Percentiles rank a stretch among this genome's conserved stretches.
Evolutionary conservation across 2,797 vertebrate species (phyloP).

Genomic region (Siniperca undulata): DNA sequence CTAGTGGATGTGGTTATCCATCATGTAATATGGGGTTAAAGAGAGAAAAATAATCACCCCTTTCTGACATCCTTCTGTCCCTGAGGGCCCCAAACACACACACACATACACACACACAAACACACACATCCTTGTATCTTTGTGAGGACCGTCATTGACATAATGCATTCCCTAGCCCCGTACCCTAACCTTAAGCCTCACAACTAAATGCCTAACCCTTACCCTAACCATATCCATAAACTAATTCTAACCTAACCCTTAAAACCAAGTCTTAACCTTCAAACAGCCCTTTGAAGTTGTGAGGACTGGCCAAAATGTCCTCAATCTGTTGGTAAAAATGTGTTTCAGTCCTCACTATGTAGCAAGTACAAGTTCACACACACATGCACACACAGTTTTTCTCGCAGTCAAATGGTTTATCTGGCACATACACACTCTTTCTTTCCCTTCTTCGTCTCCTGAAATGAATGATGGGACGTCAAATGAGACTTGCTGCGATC

Average conservation of each 20-base stretch:
- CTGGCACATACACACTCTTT: conserved; percentile 13
- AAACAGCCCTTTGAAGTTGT: too few species aligned
- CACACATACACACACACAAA: conserved; percentile 32
- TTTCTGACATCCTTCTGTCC: conserved; percentile 27
- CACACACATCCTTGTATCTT: neutral
- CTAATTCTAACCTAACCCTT: too few species aligned
- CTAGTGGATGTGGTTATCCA: conserved; percentile 44
- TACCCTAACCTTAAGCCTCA: too few species aligned
- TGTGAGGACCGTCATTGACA: too few species aligned
- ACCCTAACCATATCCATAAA: too few species aligned
- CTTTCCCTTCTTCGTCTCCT: conserved; percentile 5
- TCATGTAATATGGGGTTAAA: conserved; percentile 56
- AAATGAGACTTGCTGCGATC: conserved; percentile 50
- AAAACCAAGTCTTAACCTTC: too few species aligned
- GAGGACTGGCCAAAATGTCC: too few species aligned
- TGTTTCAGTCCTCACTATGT: too few species aligned
- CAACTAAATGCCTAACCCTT: too few species aligned
- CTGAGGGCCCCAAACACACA: neutral
- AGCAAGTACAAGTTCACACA: neutral
- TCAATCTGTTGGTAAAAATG: too few species aligned
- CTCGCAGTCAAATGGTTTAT: conserved; percentile 8
- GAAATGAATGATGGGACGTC: conserved; percentile 68
- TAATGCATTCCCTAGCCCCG: too few species aligned
- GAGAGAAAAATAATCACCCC: conserved; percentile 57
- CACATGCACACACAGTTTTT: conserved; percentile 5